phyloP scores from a whole-genome alignment of 2,888 invertebrate genomes.

The Furcula furcula region DNA sequence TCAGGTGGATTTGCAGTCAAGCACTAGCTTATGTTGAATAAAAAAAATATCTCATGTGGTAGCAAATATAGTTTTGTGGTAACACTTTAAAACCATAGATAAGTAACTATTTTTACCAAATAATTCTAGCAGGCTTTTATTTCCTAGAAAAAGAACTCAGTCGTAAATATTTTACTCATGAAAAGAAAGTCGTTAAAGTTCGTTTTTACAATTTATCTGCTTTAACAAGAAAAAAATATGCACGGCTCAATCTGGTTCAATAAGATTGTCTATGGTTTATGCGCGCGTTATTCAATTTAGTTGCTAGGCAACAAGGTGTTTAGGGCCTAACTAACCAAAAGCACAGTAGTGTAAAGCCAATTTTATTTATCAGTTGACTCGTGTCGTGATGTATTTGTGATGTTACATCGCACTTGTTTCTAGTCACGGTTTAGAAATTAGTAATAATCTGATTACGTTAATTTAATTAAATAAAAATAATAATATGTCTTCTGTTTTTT shows the following conservation, averaged over 20 bases:
- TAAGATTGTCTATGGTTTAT: constrained; percentile 26
- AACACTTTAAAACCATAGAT: constrained; percentile 4
- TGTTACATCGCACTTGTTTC: constrained; percentile 5
- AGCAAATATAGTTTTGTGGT: constrained; percentile 1
- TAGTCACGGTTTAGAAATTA: neutral
- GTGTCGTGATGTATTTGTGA: constrained; percentile 21
- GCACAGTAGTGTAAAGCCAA: constrained; percentile 47
- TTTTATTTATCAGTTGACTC: constrained; percentile 16
- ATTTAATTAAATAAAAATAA: no score
- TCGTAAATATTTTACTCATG: no score
- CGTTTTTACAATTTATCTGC: no score
- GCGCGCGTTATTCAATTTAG: constrained; percentile 72
- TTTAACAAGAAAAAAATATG: no score
- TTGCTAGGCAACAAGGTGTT: constrained; percentile 65
- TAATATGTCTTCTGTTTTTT: no score
- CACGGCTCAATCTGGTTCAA: no score
- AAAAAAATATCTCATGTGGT: constrained; percentile 4
- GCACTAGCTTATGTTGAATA: neutral
- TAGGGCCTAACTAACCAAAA: constrained; percentile 35
- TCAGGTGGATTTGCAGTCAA: no score
- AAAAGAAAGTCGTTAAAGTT: no score
- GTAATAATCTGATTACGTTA: no score
- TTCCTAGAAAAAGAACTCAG: no score
- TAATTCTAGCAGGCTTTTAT: no score
- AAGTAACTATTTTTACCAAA: no score